phyloP scores from a whole-genome alignment of 1,140 invertebrate species.

The Plodia interpunctella region DNA sequence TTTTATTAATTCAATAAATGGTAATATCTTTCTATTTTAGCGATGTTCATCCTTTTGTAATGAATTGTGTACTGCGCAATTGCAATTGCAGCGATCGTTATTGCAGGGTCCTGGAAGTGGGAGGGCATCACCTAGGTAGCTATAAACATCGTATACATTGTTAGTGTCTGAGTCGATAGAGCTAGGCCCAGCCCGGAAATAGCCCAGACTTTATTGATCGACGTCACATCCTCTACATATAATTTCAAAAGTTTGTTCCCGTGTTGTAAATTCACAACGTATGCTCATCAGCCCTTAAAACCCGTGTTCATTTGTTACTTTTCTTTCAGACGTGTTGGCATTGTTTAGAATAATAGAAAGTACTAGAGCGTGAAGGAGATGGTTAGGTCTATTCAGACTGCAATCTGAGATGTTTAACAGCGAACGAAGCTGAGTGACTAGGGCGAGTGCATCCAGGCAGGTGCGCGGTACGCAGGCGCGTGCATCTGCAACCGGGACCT shows the following conservation, averaged over 20 bases:
- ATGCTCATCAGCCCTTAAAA: neutral
- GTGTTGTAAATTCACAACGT: neutral
- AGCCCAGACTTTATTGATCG: neutral
- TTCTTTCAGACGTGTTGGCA: neutral
- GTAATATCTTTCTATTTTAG: too few relatives aligned
- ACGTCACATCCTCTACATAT: neutral
- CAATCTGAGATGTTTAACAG: conserved; percentile 23
- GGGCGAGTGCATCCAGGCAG: neutral
- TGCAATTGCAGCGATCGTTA: neutral
- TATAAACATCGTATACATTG: neutral
- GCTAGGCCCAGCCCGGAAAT: neutral
- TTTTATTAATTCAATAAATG: too few relatives aligned
- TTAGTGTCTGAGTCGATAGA: neutral
- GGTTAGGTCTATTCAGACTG: conserved; percentile 16
- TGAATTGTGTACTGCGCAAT: neutral
- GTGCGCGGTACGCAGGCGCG: neutral
- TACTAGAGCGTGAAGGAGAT: neutral
- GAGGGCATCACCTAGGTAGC: neutral
- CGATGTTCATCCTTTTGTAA: too few relatives aligned
- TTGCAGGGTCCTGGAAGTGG: neutral
- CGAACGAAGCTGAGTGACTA: neutral
- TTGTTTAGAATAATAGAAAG: conserved; percentile 7
- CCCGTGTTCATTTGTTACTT: neutral
- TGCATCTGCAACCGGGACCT: conserved; percentile 1
- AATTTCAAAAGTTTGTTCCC: neutral